Conservation (phyloP, 1,140 invertebrate genomes). For the Drosophila seguyi region DNA sequence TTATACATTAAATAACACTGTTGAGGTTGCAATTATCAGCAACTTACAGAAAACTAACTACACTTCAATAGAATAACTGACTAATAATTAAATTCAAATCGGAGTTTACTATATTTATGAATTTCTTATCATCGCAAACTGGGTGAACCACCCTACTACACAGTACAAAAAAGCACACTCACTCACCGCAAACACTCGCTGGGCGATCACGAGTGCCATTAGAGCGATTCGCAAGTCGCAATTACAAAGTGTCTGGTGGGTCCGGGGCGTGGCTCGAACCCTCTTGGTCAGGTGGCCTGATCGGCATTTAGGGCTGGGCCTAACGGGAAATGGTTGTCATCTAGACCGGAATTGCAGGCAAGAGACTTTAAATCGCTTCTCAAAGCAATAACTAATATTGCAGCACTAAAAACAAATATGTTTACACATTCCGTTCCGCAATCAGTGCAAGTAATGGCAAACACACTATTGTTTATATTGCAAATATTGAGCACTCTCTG, state of each 20-base stretch:
- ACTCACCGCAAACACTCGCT: constrained; percentile 1
- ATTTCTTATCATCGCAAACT: background rate
- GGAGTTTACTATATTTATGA: background rate
- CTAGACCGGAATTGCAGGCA: background rate
- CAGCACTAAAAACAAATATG: background rate
- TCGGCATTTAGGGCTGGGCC: constrained; percentile 12
- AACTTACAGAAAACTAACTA: background rate
- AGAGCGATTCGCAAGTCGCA: constrained; percentile 34
- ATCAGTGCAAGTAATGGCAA: background rate
- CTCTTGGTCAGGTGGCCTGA: constrained; percentile 31
- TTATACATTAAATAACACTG: background rate
- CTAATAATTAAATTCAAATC: background rate
- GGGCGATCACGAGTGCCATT: constrained; percentile 27
- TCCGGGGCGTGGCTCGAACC: background rate
- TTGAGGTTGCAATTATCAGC: background rate
- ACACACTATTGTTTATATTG: background rate
- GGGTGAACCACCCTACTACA: constrained; percentile 2
- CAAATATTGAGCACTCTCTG: background rate
- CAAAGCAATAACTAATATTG: background rate
- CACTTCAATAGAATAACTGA: background rate
- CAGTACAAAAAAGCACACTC: background rate
- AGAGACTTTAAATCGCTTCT: too few species aligned
- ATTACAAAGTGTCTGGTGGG: constrained; percentile 16
- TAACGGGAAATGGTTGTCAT: background rate
- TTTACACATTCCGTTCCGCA: constrained; percentile 1